Base-by-base conservation (phyloP, 2,888 invertebrate genomes). In the Hedya salicella region DNA sequence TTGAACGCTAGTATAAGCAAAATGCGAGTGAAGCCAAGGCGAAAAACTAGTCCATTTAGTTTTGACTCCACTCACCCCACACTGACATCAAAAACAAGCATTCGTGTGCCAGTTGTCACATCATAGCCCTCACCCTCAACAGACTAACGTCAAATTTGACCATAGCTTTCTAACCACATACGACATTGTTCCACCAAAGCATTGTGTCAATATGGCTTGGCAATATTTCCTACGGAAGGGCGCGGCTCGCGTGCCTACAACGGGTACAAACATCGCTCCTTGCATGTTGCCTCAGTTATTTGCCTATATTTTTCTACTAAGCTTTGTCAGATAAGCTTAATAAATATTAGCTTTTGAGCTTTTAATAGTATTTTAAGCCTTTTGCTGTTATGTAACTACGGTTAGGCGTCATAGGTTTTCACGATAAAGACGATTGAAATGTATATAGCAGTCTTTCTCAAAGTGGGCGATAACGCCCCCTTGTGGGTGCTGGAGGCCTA, bases 161-260 rank as follows among this genome's bases (percentile, higher is more conserved):
- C n/a, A 48, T 21, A n/a, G 17, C 13, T 48, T 13, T n/a, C 19
- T n/a, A 13, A 42, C 19, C 19, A 57, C n/a, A 46, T 19, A 16
- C 32, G 32, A 44, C 44, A 42, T 11, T 39, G 21, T 46, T 32
- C 30, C 19, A 32, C 32, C 44, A 32, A 46, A 32, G 32, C 9
- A 16, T 53, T 44, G 62, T 57, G 39, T 48, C 46, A 62, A 62
- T 56, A 53, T 19, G 6, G 62, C 40, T 30, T 14, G 32, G 54
- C 44, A 25, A 46, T 21, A 32, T 62, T 50, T 40, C 19, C 48
- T 46, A 42, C 46, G 44, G 32, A 32, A 48, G 70, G 67, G 71
- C 74, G 84, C 78, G 85, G 84, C 74, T 87, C 75, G 87, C 87
- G 87, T 87, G 87, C 70, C 75, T 74, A 67, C 70, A 71, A 72